phyloP scores from a whole-genome alignment of 2,888 invertebrate species.

The Pseudanteris insignis region DNA sequence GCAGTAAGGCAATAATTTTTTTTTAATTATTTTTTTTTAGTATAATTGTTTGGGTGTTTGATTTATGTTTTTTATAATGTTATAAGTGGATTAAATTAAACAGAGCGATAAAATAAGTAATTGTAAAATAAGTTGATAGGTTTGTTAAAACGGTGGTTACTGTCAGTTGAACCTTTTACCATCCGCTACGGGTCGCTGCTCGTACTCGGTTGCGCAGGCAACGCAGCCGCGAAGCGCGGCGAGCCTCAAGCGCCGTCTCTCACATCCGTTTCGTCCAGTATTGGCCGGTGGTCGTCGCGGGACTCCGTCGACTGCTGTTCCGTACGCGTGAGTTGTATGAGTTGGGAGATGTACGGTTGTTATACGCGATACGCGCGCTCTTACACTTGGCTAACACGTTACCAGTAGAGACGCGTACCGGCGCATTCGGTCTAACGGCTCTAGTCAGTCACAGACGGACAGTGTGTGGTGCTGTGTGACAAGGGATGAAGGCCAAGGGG shows the following conservation, averaged over 20 bases:
- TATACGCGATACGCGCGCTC: constrained; percentile 20
- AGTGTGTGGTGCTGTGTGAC: constrained; percentile 63
- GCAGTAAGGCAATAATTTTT: no score
- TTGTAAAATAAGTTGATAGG: no score
- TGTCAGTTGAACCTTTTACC: not conserved
- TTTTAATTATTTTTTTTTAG: no score
- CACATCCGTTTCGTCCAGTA: constrained; percentile 11
- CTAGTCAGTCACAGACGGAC: no score
- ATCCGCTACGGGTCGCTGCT: constrained; percentile 29
- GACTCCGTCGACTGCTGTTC: constrained; percentile 1
- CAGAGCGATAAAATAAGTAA: no score
- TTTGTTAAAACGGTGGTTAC: not conserved
- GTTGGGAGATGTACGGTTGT: constrained; percentile 38
- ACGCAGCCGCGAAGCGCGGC: constrained; percentile 8
- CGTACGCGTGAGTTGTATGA: not conserved
- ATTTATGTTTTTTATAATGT: no score
- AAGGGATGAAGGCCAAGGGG: constrained; percentile 62
- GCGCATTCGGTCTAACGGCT: no score
- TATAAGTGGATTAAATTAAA: no score
- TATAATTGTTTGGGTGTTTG: no score
- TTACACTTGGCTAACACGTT: constrained; percentile 20
- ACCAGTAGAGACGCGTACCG: constrained; percentile 23
- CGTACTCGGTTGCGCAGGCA: constrained; percentile 26
- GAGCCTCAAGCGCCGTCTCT: constrained; percentile 10
- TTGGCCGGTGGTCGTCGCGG: constrained; percentile 19